Conservation (phyloP, 2,888 invertebrate species). For the Zygogramma bicolorata region DNA sequence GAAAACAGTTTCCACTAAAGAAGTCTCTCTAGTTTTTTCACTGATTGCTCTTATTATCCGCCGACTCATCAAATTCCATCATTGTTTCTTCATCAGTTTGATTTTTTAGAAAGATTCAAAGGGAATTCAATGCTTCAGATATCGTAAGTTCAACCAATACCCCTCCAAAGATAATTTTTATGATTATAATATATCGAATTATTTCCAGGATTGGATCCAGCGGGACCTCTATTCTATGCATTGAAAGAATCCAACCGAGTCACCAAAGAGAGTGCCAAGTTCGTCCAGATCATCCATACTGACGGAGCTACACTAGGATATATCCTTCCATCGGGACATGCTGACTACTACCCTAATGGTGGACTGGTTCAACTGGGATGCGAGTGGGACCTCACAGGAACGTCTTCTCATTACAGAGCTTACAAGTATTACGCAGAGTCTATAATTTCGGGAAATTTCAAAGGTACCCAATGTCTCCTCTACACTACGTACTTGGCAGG, state of each 20-base stretch:
- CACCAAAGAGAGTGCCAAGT: constrained; percentile 58
- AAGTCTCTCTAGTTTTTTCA: too few species aligned
- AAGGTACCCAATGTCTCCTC: background rate
- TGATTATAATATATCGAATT: background rate
- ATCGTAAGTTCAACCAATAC: too few species aligned
- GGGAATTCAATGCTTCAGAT: too few species aligned
- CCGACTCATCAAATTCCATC: too few species aligned
- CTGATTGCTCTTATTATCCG: too few species aligned
- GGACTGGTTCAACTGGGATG: constrained; percentile 61
- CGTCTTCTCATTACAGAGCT: constrained; percentile 14
- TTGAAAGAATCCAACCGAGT: constrained; percentile 55
- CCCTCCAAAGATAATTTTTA: too few species aligned
- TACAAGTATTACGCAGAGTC: constrained; percentile 17
- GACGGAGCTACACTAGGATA: constrained; percentile 47
- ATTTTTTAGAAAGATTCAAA: too few species aligned
- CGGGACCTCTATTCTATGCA: constrained; percentile 54
- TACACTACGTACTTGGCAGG: background rate
- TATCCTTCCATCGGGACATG: constrained; percentile 54
- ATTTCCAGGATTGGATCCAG: constrained; percentile 60
- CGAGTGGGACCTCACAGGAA: background rate
- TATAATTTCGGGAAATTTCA: constrained; percentile 6
- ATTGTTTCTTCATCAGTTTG: too few species aligned
- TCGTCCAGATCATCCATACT: constrained; percentile 63
- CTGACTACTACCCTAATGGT: constrained; percentile 63
- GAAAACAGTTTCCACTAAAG: too few species aligned